phyloP scores from a whole-genome alignment of 2,888 invertebrate genomes.

The Epinotia ramella region DNA sequence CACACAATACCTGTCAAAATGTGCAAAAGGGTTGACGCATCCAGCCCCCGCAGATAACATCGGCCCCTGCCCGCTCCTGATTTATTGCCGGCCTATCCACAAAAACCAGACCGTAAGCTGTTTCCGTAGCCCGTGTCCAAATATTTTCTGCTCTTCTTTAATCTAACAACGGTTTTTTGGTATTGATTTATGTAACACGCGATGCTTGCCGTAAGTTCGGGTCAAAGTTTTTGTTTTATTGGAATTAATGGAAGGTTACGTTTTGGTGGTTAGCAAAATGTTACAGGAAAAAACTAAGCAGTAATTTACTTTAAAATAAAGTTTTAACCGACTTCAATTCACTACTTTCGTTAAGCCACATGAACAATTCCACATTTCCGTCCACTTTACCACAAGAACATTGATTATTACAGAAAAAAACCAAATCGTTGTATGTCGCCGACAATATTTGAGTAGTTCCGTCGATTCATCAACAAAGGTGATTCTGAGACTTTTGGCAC shows the following conservation, averaged over 20 bases:
- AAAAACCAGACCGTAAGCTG: conserved; percentile 68
- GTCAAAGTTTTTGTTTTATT: conserved; percentile 40
- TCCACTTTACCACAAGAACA: too few relatives aligned
- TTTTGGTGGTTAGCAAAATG: not conserved
- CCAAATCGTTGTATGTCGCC: too few relatives aligned
- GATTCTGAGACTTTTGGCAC: too few relatives aligned
- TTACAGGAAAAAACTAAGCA: not conserved
- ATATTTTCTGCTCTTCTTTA: conserved; percentile 56
- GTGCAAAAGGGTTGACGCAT: conserved; percentile 11
- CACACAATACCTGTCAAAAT: conserved; percentile 20
- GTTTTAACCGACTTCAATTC: too few relatives aligned
- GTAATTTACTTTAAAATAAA: too few relatives aligned
- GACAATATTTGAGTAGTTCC: too few relatives aligned
- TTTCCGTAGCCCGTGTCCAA: conserved; percentile 58
- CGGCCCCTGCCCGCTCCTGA: conserved; percentile 54
- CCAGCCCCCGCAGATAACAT: conserved; percentile 19
- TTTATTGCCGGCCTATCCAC: conserved; percentile 65
- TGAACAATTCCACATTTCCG: too few relatives aligned
- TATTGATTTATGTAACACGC: conserved; percentile 49
- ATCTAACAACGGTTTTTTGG: conserved; percentile 55
- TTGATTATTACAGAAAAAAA: too few relatives aligned
- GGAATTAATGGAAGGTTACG: conserved; percentile 20
- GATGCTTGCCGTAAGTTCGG: conserved; percentile 21
- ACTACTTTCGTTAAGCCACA: too few relatives aligned
- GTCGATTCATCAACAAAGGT: too few relatives aligned